phyloP scores from a whole-genome alignment of 2,797 vertebrate genomes.

The Pseudomugil tenellus region DNA sequence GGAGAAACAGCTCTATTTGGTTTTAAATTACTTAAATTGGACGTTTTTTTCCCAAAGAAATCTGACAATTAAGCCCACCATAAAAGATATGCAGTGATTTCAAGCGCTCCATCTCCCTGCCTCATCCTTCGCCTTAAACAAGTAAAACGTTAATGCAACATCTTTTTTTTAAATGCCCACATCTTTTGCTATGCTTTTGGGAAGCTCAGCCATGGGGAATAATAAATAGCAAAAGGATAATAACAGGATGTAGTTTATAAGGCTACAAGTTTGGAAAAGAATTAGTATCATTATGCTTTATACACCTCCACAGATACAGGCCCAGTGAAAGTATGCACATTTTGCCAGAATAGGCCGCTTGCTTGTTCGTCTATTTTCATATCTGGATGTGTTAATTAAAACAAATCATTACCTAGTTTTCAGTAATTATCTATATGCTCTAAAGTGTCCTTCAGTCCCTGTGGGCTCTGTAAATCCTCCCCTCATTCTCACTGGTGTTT shows the following conservation, averaged over 20 bases:
- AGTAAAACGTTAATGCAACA: background rate
- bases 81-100: background rate
- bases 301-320: conserved; percentile 21
- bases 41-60: background rate
- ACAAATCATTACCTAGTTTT: conserved; percentile 9
- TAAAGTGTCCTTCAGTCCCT: conserved; percentile 15
- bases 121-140: conserved; percentile 2
- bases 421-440: conserved; percentile 16
- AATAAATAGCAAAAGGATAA: conserved; percentile 31
- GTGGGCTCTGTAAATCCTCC: conserved; percentile 23
- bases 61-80: background rate
- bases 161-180: background rate
- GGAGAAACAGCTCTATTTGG: background rate
- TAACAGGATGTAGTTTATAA: conserved; percentile 27
- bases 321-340: conserved; percentile 14
- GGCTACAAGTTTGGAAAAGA: conserved; percentile 22
- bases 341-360: background rate
- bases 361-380: conserved; percentile 1
- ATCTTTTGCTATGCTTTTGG: conserved; percentile 41
- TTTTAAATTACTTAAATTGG: background rate
- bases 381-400: conserved; percentile 20
- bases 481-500: conserved; percentile 37
- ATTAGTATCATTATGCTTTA: conserved; percentile 17
- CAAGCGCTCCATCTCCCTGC: conserved; percentile 14
- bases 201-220: conserved; percentile 53